Conservation (phyloP, 2,888 invertebrate species). For the Pandemis heparana region DNA sequence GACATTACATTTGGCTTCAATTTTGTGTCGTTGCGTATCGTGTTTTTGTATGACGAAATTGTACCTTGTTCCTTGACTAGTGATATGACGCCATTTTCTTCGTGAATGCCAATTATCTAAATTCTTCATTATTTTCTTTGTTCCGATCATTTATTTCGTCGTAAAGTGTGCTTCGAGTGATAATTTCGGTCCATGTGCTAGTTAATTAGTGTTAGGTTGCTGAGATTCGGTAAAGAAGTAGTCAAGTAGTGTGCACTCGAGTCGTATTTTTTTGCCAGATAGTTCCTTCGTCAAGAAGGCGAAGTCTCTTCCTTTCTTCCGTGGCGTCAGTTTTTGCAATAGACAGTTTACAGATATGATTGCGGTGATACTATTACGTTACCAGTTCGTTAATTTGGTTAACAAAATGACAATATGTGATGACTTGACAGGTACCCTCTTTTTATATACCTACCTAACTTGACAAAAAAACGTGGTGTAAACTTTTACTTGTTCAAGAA, state of each 20-base stretch:
- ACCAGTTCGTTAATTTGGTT: neutral
- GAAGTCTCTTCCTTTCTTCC: slow-evolving; percentile 61
- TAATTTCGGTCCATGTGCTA: slow-evolving; percentile 6
- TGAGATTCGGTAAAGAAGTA: neutral
- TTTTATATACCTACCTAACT: slow-evolving; percentile 34
- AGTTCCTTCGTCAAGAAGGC: slow-evolving; percentile 69
- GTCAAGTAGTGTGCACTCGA: slow-evolving; percentile 13
- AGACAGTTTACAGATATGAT: neutral
- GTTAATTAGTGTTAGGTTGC: neutral
- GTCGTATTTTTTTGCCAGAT: slow-evolving; percentile 66
- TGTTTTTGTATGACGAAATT: slow-evolving; percentile 79
- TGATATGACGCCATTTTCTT: slow-evolving; percentile 87
- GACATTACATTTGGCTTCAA: slow-evolving; percentile 66
- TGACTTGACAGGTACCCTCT: slow-evolving; percentile 39
- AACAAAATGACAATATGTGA: slow-evolving; percentile 18
- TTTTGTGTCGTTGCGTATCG: slow-evolving; percentile 69
- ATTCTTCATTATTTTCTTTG: slow-evolving; percentile 80
- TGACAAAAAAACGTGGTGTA: slow-evolving; percentile 35
- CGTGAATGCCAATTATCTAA: slow-evolving; percentile 84
- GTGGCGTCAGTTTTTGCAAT: slow-evolving; percentile 46
- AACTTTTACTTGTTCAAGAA: slow-evolving; percentile 31
- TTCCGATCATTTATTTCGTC: slow-evolving; percentile 51
- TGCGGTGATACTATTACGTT: neutral
- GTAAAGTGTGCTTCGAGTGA: neutral
- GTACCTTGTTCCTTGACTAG: slow-evolving; percentile 85